Evolutionary conservation across 2,888 invertebrate species (phyloP), one percentile per base, ranked within the genome.

Genomic region (Eubasilissa splendida): DNA sequence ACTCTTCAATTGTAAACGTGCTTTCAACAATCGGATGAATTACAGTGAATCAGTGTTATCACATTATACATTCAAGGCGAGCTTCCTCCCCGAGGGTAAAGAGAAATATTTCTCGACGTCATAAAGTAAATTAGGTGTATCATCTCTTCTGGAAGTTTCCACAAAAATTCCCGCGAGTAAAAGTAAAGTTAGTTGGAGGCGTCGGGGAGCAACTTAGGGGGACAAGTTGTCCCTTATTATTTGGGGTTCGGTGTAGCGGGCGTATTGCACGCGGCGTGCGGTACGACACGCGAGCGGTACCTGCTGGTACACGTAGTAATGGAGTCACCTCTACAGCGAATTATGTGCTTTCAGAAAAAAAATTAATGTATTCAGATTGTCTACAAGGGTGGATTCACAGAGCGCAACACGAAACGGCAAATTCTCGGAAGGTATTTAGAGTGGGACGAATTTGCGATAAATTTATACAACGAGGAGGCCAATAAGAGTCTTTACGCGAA

Each of bases 101-200:
- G 42, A 42, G 42, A 66, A 66, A 66, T 42, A 9, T 33, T 50
- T 50, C 66, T 52, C 11, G n/a, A n/a, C n/a, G 5, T 14, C 12
- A 66, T 66, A n/a, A 66, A 66, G 42, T 66, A 66, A 66, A 66
- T 50, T 66, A 11, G 50, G 66, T 50, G 66, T 66, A 66, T 66
- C 22, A 31, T 63, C 3, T 5, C 33, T 42, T 42, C 42, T 42
- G 42, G 42, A 42, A 42, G 42, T 42, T 42, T 42, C 42, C 42
- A 42, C 42, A 42, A 42, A 42, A 22, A 63, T 33, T 10, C 33
- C 31, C 33, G n/a, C 9, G 63, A 63, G 63, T 11, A 33, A 33
- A 63, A 33, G 63, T 12, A 63, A 63, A 63, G 11, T 63, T 33
- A 31, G 63, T 63, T 63, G 12, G 11, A 63, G 31, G 63, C 31